phyloP scores from a whole-genome alignment of 2,888 invertebrate species.

The Ochlodes sylvanus region DNA sequence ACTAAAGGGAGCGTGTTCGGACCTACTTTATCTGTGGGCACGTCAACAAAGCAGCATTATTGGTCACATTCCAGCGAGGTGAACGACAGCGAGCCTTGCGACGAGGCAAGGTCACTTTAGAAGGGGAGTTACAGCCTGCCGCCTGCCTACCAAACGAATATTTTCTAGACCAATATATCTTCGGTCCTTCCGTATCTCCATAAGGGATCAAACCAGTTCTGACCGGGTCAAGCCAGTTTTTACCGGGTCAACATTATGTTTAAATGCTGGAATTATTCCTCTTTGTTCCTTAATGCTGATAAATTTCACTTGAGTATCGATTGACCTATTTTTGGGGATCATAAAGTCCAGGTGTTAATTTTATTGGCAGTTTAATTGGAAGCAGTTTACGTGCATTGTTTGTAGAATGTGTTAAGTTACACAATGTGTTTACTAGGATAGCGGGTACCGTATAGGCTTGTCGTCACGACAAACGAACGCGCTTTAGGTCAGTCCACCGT shows the following conservation, averaged over 20 bases:
- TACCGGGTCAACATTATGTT: neutral
- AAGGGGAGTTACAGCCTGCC: slow-evolving; percentile 57
- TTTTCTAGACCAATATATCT: slow-evolving; percentile 40
- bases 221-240: slow-evolving; percentile 1
- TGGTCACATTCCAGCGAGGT: slow-evolving; percentile 75
- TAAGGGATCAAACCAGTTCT: slow-evolving; percentile 40
- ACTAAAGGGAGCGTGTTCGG: slow-evolving; percentile 26
- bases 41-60: slow-evolving; percentile 69
- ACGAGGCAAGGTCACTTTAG: slow-evolving; percentile 73
- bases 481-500: slow-evolving; percentile 63
- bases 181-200: slow-evolving; percentile 46
- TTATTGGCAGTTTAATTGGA: neutral
- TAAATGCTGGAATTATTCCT: neutral
- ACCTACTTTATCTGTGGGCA: slow-evolving; percentile 46
- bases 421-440: slow-evolving; percentile 22
- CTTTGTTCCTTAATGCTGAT: neutral
- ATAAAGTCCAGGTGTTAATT: neutral
- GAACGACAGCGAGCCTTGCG: slow-evolving; percentile 72
- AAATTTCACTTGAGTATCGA: neutral
- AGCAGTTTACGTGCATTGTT: neutral
- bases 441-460: slow-evolving; percentile 31
- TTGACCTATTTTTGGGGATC: slow-evolving; percentile 4
- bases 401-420: slow-evolving; percentile 6
- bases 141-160: slow-evolving; percentile 40
- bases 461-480: slow-evolving; percentile 39